Evolutionary conservation across 2,888 invertebrate species (phyloP), one percentile per base, ranked within the genome.

Genomic region (Drosophila eohydei): DNA sequence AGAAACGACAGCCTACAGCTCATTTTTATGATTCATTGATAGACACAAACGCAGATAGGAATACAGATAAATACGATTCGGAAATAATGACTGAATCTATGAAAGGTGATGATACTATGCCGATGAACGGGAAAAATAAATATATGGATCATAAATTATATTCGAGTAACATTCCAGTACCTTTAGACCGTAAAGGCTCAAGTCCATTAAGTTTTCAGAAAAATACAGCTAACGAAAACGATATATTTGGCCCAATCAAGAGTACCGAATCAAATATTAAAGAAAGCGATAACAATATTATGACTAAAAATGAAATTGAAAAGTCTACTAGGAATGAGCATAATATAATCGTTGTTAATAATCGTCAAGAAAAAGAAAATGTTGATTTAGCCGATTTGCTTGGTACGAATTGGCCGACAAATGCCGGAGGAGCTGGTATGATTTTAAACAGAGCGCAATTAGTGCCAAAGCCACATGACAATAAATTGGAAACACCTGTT

Each of bases 351-450:
- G 89, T 92, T 41, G 78, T 92, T 6, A 90, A 90, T 63, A 92
- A 89, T 56, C 84, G 66, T 2, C 52, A 61, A 4, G 73, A 78
- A 16, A 78, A 87, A 36, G 83, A 91, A 60, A 90, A 91, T 50
- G 85, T 92, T 3, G 92, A 92, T 58, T 85, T 93, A 64, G 85
- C 81, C 3, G 92, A 92, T 44, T 67, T 93, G 44, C 78, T 93
- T 28, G 92, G 92, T 11, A 66, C 77, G 7, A 90, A 91, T 78
- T 92, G 93, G 93, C 93, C 93, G 38, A 80, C 72, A 26, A 87
- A 78, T 51, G 93, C 92, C 7, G 92, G 93, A 16, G 91, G 89
- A 36, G 88, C 91, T 30, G 92, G 90, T n/a, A 67, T 77, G 54
- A 90, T 92, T 30, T 78, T 93, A 40, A 92, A 92, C 56, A 83